A percentile compares a stretch with the other conserved stretches of the same genome.
Evolutionary conservation across 2,888 invertebrate genomes (phyloP).

Genomic region (Phorcus lineatus): DNA sequence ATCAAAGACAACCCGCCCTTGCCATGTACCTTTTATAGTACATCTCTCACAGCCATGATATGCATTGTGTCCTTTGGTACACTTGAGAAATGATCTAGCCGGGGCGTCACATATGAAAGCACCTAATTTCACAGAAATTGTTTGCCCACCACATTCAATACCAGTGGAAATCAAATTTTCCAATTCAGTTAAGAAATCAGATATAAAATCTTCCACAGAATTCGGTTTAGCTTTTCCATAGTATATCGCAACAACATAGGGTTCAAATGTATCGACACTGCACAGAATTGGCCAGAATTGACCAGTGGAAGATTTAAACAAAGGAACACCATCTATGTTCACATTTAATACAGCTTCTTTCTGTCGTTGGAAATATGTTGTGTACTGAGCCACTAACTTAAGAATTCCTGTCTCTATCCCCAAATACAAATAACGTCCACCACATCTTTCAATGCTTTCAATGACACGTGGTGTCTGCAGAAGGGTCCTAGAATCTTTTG

Average conservation of each 20-base stretch:
- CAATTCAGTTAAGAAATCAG: constrained; percentile 23
- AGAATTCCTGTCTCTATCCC: neutral
- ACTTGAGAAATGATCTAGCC: constrained; percentile 57
- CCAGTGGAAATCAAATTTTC: constrained; percentile 27
- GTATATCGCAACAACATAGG: constrained; percentile 44
- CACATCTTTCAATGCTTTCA: neutral
- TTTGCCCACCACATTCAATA: neutral
- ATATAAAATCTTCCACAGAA: constrained; percentile 36
- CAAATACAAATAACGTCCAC: neutral
- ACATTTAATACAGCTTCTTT: constrained; percentile 37
- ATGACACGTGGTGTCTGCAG: neutral
- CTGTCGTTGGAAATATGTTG: constrained; percentile 24
- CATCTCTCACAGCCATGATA: constrained; percentile 63
- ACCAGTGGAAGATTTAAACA: neutral
- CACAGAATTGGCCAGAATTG: constrained; percentile 48
- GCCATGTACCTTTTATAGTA: neutral
- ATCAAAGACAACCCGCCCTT: too few relatives aligned
- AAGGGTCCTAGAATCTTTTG: neutral
- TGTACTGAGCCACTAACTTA: neutral
- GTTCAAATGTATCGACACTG: constrained; percentile 22
- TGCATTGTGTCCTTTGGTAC: constrained; percentile 56
- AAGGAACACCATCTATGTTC: neutral
- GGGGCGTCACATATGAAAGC: constrained; percentile 65
- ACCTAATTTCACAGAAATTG: constrained; percentile 6
- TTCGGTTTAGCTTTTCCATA: constrained; percentile 42